Evolutionary conservation across 1,140 invertebrate genomes (phyloP).

Genomic region (Pentalonia nigronervosa): DNA sequence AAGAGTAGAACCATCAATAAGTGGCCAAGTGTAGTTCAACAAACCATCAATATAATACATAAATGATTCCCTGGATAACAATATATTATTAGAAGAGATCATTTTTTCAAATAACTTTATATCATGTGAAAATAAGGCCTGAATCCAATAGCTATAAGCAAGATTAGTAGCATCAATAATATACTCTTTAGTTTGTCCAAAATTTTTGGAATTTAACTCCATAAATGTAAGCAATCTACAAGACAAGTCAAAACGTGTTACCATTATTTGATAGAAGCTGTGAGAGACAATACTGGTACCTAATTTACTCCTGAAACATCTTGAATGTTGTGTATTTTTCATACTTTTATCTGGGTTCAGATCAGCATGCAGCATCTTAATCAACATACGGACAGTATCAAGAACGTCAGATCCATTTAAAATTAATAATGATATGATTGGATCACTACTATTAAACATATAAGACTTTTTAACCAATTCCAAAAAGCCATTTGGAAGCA

Average conservation of each 20-base stretch:
- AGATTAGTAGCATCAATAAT: conserved; percentile 24
- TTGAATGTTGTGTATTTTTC: not conserved
- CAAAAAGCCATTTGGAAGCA: not conserved
- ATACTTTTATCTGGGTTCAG: not conserved
- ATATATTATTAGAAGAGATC: not conserved
- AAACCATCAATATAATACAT: conserved; percentile 15
- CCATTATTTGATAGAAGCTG: conserved; percentile 34
- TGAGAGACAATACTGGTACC: conserved; percentile 38
- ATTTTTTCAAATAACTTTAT: conserved; percentile 52
- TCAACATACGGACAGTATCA: not conserved
- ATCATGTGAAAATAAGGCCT: conserved; percentile 43
- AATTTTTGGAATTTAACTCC: conserved; percentile 17
- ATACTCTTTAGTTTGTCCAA: conserved; percentile 25
- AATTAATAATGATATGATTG: conserved; percentile 34
- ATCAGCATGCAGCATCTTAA: conserved; percentile 12
- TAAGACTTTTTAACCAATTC: conserved; percentile 38
- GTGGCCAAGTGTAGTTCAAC: conserved; percentile 40
- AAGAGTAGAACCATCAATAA: conserved; percentile 21
- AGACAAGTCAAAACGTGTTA: conserved; percentile 47
- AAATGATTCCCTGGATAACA: conserved; percentile 6
- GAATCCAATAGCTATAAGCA: conserved; percentile 44
- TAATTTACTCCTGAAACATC: conserved; percentile 36
- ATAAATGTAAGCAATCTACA: conserved; percentile 45
- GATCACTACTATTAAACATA: conserved; percentile 16
- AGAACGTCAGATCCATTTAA: conserved; percentile 12